phyloP scores from a whole-genome alignment of 2,797 vertebrate genomes.

The Astyanax mexicanus region DNA sequence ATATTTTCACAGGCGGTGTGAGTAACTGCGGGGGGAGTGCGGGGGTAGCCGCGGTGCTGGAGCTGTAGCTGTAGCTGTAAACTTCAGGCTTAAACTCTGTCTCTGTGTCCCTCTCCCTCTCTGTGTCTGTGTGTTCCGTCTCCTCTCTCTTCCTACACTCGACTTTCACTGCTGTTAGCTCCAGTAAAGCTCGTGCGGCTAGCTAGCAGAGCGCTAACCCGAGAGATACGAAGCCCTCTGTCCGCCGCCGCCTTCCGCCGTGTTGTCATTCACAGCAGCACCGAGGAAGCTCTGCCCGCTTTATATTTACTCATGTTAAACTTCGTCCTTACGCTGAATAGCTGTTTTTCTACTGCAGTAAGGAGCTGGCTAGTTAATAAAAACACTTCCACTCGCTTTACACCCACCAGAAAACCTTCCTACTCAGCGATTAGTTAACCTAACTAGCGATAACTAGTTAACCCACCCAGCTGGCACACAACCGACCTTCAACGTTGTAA shows the following conservation, averaged over 20 bases:
- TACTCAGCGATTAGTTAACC: no score
- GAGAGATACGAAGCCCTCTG: no score
- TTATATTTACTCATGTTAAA: background rate
- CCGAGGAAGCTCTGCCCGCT: background rate
- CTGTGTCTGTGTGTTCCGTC: background rate
- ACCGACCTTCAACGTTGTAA: no score
- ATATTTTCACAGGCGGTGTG: constrained; percentile 74
- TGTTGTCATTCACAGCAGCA: background rate
- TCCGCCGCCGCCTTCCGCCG: background rate
- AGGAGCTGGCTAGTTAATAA: background rate
- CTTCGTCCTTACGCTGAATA: background rate
- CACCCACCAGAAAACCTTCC: no score
- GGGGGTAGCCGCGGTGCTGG: background rate
- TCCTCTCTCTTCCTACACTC: background rate
- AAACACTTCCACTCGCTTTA: no score
- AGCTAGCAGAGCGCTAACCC: background rate
- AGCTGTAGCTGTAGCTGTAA: background rate
- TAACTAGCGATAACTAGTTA: background rate
- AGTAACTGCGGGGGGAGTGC: constrained; percentile 35
- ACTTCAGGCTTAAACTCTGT: constrained; percentile 37
- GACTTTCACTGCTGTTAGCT: background rate
- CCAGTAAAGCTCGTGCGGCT: background rate
- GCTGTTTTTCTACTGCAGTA: no score
- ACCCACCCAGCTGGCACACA: no score
- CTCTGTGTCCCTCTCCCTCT: background rate